Base-by-base conservation (phyloP, 2,888 invertebrate species). In the Drosophila eohydei region DNA sequence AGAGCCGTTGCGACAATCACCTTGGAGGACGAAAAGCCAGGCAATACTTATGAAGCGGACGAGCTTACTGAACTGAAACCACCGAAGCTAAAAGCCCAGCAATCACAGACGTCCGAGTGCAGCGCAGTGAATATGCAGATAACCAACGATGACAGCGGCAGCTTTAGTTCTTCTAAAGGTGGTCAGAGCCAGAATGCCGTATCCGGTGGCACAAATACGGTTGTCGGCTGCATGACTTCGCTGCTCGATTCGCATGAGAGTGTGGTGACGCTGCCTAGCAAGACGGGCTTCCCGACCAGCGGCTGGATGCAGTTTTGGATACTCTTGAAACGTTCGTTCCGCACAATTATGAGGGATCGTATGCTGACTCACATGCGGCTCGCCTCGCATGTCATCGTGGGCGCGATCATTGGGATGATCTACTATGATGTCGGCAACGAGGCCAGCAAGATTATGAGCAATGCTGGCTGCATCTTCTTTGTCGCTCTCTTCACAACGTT, bases 401-500 rank as follows among this genome's bases (percentile, higher is more conserved):
- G 98, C 4, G 94, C 98, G 68, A 94, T 98, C 69, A 97, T 98
- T 84, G 98, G 98, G 38, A 95, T 97, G 92, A 95, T 98, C 92
- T 99, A 98, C 92, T 97, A 97, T 86, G 97, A 97, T 88, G 98
- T 97, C 81, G 98, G 98, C 6, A 96, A 97, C 83, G 97, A 98
- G 91, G 98, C 98, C 21, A 96, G 96, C 58, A 98, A 98, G 93
- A 97, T 97, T 30, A 97, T 96, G 94, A 98, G 98, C 93, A 99
- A 99, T 91, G 96, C 98, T 30, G 98, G 98, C 50, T 98, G 97
- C 93, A 95, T 99, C 83, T 99, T 99, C 94, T 98, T 99, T 93
- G 98, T 97, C 79, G 96, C 98, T 81, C 95, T 99, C 93, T 99
- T 99, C 93, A 96, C 98, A 81, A 98, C 98, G 96, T 99, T 98